Conservation (phyloP, 2,888 invertebrate genomes). For the Drosophila neutralis region DNA sequence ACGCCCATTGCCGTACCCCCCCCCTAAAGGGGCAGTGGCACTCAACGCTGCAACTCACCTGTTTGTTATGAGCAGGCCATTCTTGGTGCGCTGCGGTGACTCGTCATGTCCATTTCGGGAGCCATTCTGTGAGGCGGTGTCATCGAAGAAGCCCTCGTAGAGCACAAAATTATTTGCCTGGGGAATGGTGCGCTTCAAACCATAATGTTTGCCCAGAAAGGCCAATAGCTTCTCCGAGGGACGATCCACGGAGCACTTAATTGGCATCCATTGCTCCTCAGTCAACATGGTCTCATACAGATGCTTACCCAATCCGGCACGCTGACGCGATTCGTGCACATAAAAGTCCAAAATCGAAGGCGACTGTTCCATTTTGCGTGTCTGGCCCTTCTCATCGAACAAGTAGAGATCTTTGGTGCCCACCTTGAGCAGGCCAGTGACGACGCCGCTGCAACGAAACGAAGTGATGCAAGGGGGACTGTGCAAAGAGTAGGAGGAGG, state of each 20-base stretch:
- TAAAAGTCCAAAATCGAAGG: constrained; percentile 97
- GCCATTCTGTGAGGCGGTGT: constrained; percentile 47
- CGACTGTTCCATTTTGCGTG: constrained; percentile 92
- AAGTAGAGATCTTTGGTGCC: constrained; percentile 96
- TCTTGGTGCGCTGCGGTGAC: constrained; percentile 65
- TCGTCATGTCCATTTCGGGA: constrained; percentile 44
- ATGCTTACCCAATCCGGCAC: constrained; percentile 92
- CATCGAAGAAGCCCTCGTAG: constrained; percentile 91
- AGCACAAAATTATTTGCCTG: constrained; percentile 96
- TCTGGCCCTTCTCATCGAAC: constrained; percentile 89
- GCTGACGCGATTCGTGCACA: constrained; percentile 92
- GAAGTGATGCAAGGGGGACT: not conserved
- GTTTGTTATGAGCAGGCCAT: constrained; percentile 81
- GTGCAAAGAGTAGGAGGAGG: too few relatives aligned
- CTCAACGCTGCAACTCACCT: constrained; percentile 75
- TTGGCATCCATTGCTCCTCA: constrained; percentile 89
- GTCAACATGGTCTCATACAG: constrained; percentile 94
- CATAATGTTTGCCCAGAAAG: constrained; percentile 94
- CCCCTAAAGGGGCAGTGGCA: not conserved
- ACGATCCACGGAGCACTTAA: constrained; percentile 94
- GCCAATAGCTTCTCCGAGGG: constrained; percentile 95
- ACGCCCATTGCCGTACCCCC: not conserved
- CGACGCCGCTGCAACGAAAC: constrained; percentile 87
- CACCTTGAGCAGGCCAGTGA: constrained; percentile 95
- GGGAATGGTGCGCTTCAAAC: constrained; percentile 87